phyloP scores from a whole-genome alignment of 2,113 vertebrate species.

The Hiodon alosoides region DNA sequence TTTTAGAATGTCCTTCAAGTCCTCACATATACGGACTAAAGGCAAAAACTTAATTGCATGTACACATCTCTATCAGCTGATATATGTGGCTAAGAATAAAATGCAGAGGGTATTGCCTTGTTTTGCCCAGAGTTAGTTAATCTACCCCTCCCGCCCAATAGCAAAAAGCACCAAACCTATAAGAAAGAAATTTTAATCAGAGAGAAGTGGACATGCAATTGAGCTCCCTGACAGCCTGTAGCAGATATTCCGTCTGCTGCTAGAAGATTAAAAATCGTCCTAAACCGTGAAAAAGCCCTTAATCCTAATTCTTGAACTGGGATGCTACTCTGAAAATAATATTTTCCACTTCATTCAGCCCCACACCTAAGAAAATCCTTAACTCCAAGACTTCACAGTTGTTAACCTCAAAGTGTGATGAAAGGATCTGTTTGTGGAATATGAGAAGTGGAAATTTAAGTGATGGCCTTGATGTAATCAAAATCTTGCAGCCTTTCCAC shows the following conservation, averaged over 20 bases:
- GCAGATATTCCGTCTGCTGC: conserved; percentile 19
- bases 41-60: too few relatives aligned
- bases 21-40: too few relatives aligned
- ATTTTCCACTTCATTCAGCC: conserved; percentile 9
- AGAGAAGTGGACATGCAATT: conserved; percentile 3
- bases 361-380: conserved; percentile 6
- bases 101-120: too few relatives aligned
- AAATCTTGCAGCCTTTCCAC: neutral
- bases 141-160: too few relatives aligned
- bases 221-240: conserved; percentile 10
- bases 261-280: conserved; percentile 14
- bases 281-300: conserved; percentile 24
- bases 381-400: neutral
- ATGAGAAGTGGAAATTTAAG: too few relatives aligned
- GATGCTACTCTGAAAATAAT: conserved; percentile 9
- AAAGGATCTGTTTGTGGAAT: neutral
- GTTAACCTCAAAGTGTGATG: conserved; percentile 4
- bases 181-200: conserved; percentile 6
- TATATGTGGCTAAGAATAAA: too few relatives aligned
- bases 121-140: too few relatives aligned
- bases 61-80: too few relatives aligned
- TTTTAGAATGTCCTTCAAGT: neutral
- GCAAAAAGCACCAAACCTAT: neutral
- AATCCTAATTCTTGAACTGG: conserved; percentile 17
- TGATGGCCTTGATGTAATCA: too few relatives aligned